phyloP scores from a whole-genome alignment of 2,888 invertebrate species.

The Carpatolechia fugitivella region DNA sequence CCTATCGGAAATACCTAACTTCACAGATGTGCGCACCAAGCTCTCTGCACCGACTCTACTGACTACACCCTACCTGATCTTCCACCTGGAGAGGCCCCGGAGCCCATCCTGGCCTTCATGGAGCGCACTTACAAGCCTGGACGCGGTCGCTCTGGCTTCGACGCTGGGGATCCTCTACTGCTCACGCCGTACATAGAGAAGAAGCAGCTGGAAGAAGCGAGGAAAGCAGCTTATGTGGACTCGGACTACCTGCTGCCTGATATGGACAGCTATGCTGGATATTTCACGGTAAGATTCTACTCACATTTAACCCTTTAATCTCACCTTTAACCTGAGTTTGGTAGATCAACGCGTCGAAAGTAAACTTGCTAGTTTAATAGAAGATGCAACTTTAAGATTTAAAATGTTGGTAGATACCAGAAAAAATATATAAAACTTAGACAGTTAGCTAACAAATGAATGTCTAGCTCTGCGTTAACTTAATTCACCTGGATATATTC shows the following conservation, averaged over 20 bases:
- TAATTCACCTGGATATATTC: no score
- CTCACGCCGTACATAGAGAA: conserved; percentile 77
- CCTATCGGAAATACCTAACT: neutral
- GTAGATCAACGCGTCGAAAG: no score
- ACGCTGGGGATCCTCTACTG: conserved; percentile 74
- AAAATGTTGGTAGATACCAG: no score
- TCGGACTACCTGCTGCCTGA: conserved; percentile 59
- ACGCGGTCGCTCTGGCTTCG: conserved; percentile 40
- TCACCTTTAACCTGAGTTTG: no score
- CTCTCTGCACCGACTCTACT: conserved; percentile 33
- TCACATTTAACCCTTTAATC: no score
- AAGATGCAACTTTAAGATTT: no score
- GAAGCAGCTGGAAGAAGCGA: conserved; percentile 72
- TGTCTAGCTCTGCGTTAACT: no score
- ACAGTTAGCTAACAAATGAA: no score
- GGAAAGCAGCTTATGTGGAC: conserved; percentile 63
- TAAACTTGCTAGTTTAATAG: no score
- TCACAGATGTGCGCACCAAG: conserved; percentile 45
- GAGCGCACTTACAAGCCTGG: conserved; percentile 56
- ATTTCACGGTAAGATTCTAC: conserved; percentile 57
- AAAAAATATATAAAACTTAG: no score
- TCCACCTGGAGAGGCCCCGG: conserved; percentile 68
- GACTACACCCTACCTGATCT: conserved; percentile 53
- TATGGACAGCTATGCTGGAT: conserved; percentile 72
- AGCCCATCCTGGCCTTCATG: conserved; percentile 67